Conservation (phyloP, 2,888 invertebrate species). For the Oscheius myriophilus region DNA sequence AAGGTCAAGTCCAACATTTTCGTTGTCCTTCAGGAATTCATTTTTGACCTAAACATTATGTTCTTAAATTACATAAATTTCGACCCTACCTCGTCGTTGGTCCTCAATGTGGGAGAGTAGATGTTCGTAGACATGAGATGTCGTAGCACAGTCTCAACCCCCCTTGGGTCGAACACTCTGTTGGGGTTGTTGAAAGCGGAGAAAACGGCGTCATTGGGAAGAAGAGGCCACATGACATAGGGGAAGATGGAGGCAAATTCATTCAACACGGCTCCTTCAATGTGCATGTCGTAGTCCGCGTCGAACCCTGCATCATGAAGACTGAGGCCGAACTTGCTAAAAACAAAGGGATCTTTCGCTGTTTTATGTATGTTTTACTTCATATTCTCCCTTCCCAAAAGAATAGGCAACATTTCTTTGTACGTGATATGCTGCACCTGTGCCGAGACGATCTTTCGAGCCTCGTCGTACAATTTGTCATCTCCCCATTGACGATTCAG, state of each 20-base stretch:
- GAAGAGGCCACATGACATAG: constrained; percentile 53
- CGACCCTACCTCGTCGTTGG: constrained; percentile 50
- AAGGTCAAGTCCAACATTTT: constrained; percentile 64
- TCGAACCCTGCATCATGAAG: constrained; percentile 76
- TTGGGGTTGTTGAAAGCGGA: constrained; percentile 68
- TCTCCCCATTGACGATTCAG: constrained; percentile 69
- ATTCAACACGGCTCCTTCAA: constrained; percentile 79
- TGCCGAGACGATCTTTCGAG: constrained; percentile 72
- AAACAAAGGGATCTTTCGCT: not conserved
- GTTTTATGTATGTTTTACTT: constrained; percentile 34
- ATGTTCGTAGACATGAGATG: constrained; percentile 50
- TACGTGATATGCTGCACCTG: constrained; percentile 76
- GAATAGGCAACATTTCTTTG: constrained; percentile 71
- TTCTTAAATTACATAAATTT: not conserved
- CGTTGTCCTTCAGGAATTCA: constrained; percentile 47
- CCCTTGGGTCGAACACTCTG: constrained; percentile 61
- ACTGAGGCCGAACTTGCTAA: constrained; percentile 80
- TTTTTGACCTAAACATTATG: constrained; percentile 35
- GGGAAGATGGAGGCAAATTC: constrained; percentile 65
- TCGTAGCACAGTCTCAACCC: constrained; percentile 59
- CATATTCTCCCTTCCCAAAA: constrained; percentile 64
- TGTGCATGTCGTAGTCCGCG: constrained; percentile 76
- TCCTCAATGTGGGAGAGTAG: constrained; percentile 45
- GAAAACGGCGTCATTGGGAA: constrained; percentile 50
- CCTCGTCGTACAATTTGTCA: constrained; percentile 70